Conservation (phyloP, 2,888 invertebrate genomes). For the Torymus texanus region DNA sequence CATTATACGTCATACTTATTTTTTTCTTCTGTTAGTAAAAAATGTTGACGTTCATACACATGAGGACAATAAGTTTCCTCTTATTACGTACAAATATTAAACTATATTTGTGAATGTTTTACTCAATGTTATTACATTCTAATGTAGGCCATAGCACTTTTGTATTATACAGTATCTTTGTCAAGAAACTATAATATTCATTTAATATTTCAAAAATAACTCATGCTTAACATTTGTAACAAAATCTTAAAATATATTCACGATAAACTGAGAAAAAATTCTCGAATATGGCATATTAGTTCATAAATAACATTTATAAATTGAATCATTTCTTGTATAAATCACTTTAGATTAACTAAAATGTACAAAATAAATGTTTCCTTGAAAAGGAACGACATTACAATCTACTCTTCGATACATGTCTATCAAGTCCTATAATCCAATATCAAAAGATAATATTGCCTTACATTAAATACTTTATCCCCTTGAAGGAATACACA, state of each 20-base stretch:
- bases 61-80: conserved; percentile 10
- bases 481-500: conserved; percentile 60
- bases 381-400: conserved; percentile 37
- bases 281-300: conserved; percentile 14
- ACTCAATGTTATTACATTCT: conserved; percentile 59
- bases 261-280: conserved; percentile 34
- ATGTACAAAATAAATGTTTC: conserved; percentile 14
- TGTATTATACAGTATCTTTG: conserved; percentile 58
- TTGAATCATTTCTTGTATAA: conserved; percentile 18
- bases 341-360: conserved; percentile 40
- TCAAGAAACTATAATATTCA: conserved; percentile 10
- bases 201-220: background rate
- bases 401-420: conserved; percentile 11
- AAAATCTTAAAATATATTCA: conserved; percentile 21
- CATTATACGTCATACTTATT: conserved; percentile 6
- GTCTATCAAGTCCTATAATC: conserved; percentile 32
- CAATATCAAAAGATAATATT: conserved; percentile 61
- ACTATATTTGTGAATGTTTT: conserved; percentile 41
- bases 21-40: conserved; percentile 46
- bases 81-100: conserved; percentile 36
- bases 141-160: conserved; percentile 70
- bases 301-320: conserved; percentile 40
- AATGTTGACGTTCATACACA: conserved; percentile 39
- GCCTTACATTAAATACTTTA: conserved; percentile 62
- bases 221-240: background rate